Evolutionary conservation across 35 echinoderm and acorn worm species (phyloP), one percentile per base, ranked within the genome.

Genomic region (Lytechinus pictus): DNA sequence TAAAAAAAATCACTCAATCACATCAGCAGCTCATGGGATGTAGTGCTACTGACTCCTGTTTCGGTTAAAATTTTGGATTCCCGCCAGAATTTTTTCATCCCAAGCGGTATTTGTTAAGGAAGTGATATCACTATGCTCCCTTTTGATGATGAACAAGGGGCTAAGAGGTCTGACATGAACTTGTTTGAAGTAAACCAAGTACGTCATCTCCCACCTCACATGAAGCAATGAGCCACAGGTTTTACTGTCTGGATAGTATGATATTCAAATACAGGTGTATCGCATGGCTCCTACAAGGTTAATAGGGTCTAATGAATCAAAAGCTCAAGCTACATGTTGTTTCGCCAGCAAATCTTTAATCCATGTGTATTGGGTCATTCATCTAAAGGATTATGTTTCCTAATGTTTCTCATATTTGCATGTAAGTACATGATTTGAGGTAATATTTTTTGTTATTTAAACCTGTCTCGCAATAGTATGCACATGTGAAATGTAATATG

Each of bases 211-310:
- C 66, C 8, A 79, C 66, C 66, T 24, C 19, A 16, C 21, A 24
- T 79, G 5, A 24, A 24, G 66, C 66, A 79, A 28, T 54, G 44
- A 53, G 89, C 16, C 19, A 91, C 51, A n/a, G 6, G 54, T 54
- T 91, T 14, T 11, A 29, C 51, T 91, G n/a, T 28, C 28, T 27
- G 89, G 51, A 53, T 91, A 14, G 44, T 91, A 21, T 54, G 51
- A 53, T 24, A 53, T 52, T 52, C 54, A 91, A 91, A 91, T 14
- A 27, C 89, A 91, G 89, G 44, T 91, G 89, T 91, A 91, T 91
- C 28, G 89, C 27, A 19, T 91, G 89, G 89, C 11, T n/a, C 19
- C 8, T 52, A 54, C 13, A 52, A 19, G 54, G 89, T 24, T 79
- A 24, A 24, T 24, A 24, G 66, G 66, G n/a, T 79, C 19, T 79